Percentiles rank a stretch among this genome's conserved stretches.
These are phyloP conservation scores for Mobula birostris DNA, from an alignment of 2,113 vertebrate species.

Conservation along the genomic window DNA sequence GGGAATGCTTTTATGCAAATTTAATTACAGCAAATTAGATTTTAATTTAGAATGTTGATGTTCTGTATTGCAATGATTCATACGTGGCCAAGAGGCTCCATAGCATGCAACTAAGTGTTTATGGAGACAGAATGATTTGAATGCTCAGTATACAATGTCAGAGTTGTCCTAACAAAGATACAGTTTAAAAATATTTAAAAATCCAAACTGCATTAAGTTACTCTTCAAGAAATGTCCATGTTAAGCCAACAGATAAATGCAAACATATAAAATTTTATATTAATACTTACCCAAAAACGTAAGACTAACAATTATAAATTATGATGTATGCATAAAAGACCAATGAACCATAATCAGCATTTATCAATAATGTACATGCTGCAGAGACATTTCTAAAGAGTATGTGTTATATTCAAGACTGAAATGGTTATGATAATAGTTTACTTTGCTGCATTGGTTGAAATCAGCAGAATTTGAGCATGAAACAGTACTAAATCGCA, in stretches of 20 bases:
- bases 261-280: too few species aligned
- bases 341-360: too few species aligned
- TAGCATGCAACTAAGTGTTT: background rate
- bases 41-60: constrained; percentile 32
- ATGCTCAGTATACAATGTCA: background rate
- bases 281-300: too few species aligned
- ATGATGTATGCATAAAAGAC: too few species aligned
- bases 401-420: background rate
- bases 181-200: too few species aligned
- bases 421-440: background rate
- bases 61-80: constrained; percentile 22
- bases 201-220: too few species aligned
- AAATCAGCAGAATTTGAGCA: background rate
- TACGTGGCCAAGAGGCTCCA: constrained; percentile 20
- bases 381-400: background rate
- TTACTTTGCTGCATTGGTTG: background rate
- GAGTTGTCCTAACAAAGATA: too few species aligned
- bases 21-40: constrained; percentile 35
- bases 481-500: background rate
- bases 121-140: constrained; percentile 9
- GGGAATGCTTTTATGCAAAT: constrained; percentile 33
- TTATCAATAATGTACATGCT: too few species aligned
- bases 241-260: too few species aligned
- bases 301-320: too few species aligned
- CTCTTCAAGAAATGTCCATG: too few species aligned